Base-by-base conservation (phyloP, 37 sponge, comb jelly and placozoan species). In the Ianthella basta region DNA sequence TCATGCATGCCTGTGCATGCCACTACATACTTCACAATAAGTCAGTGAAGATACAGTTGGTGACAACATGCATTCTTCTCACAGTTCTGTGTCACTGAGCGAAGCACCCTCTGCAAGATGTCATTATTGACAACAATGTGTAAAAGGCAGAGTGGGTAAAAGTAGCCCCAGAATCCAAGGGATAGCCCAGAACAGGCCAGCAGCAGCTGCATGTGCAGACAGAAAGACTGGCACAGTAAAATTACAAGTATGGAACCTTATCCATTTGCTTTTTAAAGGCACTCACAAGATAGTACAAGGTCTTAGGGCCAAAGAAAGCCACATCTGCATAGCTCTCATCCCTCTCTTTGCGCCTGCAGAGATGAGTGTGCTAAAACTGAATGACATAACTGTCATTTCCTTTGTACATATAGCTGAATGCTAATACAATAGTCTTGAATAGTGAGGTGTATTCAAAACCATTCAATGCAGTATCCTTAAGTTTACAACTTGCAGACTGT, bases 41-140 rank as follows among this genome's bases (percentile, higher is more conserved):
- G 73, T 18, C 18, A n/a, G 59, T 57, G 19, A 23, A 21, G 20
- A 34, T 19, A 70, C 15, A 21, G 21, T 32, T 34, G n/a, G 36
- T 70, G 36, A 70, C 18, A 16, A 23, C 16, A n/a, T n/a, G n/a
- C n/a, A n/a, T n/a, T n/a, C n/a, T n/a, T n/a, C 69, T 87, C 21
- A 94, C 94, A 91, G 85, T 92, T 90, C 73, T 90, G 90, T 15
- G 94, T 93, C 55, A 96, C 83, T 25, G 93, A 87, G 55, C 63
- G 63, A 56, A 96, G 74, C 68, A 93, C 94, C 59, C 93, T 83
- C 56, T 80, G 84, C 20, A 96, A 85, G n/a, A 91, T 88, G 74
- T 96, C 94, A 88, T 93, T 96, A 70, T 93, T 86, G 66, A 83
- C 84, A 44, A 90, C 72, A 30, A 93, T 78, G 84, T 80, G 82